These are phyloP conservation scores for Agraylea sexmaculata DNA, from an alignment of 1,140 invertebrate species.

Conservation along the genomic window DNA sequence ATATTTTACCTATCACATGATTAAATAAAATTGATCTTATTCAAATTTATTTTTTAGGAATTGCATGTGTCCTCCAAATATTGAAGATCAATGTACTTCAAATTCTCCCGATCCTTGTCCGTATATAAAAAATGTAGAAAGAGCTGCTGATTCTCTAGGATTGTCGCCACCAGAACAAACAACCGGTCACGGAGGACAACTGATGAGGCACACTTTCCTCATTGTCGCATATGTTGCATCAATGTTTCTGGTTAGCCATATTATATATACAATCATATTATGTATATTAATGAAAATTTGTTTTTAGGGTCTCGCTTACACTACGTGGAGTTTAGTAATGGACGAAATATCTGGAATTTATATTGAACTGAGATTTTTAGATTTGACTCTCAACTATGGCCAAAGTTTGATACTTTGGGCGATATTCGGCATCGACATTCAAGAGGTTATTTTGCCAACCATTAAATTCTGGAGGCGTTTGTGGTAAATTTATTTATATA, in stretches of 20 bases:
- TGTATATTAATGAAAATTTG: conserved; percentile 9
- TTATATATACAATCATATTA: neutral
- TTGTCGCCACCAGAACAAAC: conserved; percentile 30
- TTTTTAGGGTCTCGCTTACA: conserved; percentile 68
- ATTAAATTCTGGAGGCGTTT: conserved; percentile 46
- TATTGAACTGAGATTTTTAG: conserved; percentile 81
- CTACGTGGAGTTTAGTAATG: conserved; percentile 74
- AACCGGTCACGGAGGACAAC: conserved; percentile 44
- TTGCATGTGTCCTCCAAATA: conserved; percentile 28
- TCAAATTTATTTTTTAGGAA: conserved; percentile 24
- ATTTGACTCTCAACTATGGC: conserved; percentile 78
- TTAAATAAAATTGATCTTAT: too few species aligned
- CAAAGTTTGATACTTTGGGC: conserved; percentile 75
- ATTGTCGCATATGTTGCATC: conserved; percentile 67
- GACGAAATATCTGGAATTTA: conserved; percentile 81
- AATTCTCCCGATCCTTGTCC: conserved; percentile 22
- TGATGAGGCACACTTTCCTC: conserved; percentile 71
- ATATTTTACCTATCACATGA: too few species aligned
- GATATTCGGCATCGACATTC: conserved; percentile 75
- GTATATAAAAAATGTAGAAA: conserved; percentile 28
- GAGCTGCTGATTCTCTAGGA: conserved; percentile 27
- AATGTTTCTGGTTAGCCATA: conserved; percentile 66
- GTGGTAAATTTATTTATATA: conserved; percentile 31
- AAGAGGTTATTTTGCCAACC: conserved; percentile 55
- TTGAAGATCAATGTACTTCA: conserved; percentile 22